These are phyloP conservation scores for Periophthalmus modestus DNA, from an alignment of 2,113 vertebrate species.

Conservation along the genomic window DNA sequence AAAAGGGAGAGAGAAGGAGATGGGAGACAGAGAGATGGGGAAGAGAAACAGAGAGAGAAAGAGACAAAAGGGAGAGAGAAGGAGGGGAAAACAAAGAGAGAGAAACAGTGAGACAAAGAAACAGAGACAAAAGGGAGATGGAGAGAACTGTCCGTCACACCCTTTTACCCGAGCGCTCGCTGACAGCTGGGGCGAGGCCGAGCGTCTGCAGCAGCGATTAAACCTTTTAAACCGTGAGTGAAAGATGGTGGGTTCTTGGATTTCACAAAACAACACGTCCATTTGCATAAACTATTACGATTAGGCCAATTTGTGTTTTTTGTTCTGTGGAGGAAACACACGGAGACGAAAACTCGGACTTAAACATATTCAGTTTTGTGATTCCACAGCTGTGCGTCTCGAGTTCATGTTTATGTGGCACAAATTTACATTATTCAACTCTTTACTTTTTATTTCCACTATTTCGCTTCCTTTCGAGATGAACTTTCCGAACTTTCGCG, in stretches of 20 bases:
- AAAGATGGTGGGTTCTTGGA: slow-evolving; percentile 7
- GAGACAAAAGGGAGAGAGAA: neutral
- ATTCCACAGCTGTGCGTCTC: slow-evolving; percentile 12
- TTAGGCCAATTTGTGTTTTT: neutral
- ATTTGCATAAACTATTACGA: neutral
- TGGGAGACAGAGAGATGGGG: neutral
- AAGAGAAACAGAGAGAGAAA: neutral
- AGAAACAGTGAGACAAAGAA: neutral
- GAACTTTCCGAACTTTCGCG: slow-evolving; percentile 17
- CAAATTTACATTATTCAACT: slow-evolving; percentile 2
- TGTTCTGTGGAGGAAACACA: slow-evolving; percentile 2
- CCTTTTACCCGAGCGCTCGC: neutral
- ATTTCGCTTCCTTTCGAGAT: neutral
- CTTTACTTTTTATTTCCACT: neutral
- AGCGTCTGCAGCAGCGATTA: slow-evolving; percentile 23
- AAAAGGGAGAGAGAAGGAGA: too few relatives aligned
- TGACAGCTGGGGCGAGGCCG: slow-evolving; percentile 38
- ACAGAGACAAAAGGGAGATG: neutral
- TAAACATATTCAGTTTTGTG: slow-evolving; percentile 28
- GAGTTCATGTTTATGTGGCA: neutral
- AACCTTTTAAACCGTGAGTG: slow-evolving; percentile 17
- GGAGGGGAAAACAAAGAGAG: slow-evolving; percentile 9
- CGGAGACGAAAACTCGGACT: slow-evolving; percentile 4
- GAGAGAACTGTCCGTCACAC: slow-evolving; percentile 17
- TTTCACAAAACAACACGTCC: neutral